Evolutionary conservation across 1,140 invertebrate genomes (phyloP).

Genomic region (Drosophila gunungcola): DNA sequence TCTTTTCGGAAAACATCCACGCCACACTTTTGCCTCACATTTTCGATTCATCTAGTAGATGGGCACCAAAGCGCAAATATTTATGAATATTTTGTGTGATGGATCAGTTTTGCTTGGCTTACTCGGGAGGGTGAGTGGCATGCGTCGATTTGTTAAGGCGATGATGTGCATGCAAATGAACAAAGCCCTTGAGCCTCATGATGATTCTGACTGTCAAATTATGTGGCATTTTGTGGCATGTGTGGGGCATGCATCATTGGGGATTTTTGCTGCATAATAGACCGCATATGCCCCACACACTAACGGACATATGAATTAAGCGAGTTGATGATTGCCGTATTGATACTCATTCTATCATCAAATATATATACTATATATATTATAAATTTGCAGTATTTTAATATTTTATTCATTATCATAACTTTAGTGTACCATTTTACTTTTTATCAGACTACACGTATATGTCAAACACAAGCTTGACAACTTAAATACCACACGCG

Average conservation of each 20-base stretch:
- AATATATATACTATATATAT: no score
- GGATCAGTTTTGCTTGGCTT: slow-evolving; percentile 49
- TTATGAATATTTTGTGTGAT: slow-evolving; percentile 78
- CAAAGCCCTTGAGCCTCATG: slow-evolving; percentile 32
- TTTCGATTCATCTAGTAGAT: neutral
- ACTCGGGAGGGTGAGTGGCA: slow-evolving; percentile 9
- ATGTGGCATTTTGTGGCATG: slow-evolving; percentile 43
- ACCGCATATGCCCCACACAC: slow-evolving; percentile 23
- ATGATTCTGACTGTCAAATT: slow-evolving; percentile 63
- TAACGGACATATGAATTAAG: slow-evolving; percentile 34
- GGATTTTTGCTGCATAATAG: slow-evolving; percentile 27
- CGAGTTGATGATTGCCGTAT: slow-evolving; percentile 8
- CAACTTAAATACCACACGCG: slow-evolving; percentile 55
- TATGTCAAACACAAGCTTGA: slow-evolving; percentile 62
- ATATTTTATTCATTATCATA: neutral
- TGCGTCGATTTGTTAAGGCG: slow-evolving; percentile 75
- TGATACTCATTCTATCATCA: slow-evolving; percentile 14
- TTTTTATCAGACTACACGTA: slow-evolving; percentile 73
- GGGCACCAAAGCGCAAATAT: slow-evolving; percentile 40
- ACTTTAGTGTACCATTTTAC: slow-evolving; percentile 20
- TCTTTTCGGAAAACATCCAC: slow-evolving; percentile 19
- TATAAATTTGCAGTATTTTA: neutral
- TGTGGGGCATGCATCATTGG: slow-evolving; percentile 24
- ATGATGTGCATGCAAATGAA: slow-evolving; percentile 73
- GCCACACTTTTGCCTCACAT: slow-evolving; percentile 10